Evolutionary conservation across 1,140 invertebrate species (phyloP).

Genomic region (Tribolium castaneum): DNA sequence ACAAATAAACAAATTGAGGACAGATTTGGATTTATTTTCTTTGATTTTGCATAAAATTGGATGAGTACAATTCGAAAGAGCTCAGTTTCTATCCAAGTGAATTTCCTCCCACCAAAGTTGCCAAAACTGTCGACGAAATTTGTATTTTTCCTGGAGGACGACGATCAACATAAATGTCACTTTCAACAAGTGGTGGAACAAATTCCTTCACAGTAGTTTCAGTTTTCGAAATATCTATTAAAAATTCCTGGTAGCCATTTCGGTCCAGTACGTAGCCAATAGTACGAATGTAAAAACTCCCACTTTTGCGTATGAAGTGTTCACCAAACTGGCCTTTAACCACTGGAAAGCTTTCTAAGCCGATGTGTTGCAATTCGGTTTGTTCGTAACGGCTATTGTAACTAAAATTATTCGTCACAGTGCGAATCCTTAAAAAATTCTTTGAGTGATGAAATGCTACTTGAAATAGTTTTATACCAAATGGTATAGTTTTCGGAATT

Average conservation of each 20-base stretch:
- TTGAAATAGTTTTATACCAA: background rate
- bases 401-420: background rate
- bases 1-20: too few relatives aligned
- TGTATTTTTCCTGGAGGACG: background rate
- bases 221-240: background rate
- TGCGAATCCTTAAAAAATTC: background rate
- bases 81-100: background rate
- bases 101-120: background rate
- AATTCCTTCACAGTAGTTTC: background rate
- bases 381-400: background rate
- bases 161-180: background rate
- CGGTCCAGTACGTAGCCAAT: background rate
- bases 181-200: background rate
- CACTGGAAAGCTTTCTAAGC: background rate
- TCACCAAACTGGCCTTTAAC: background rate
- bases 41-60: too few relatives aligned
- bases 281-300: background rate
- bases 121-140: background rate
- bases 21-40: too few relatives aligned
- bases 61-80: too few relatives aligned
- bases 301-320: constrained; percentile 7
- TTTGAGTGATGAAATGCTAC: too few relatives aligned
- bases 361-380: background rate
- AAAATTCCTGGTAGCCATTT: background rate
- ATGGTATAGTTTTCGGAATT: background rate